Percentiles rank a stretch among this genome's conserved stretches.
phyloP scores from a whole-genome alignment of 2,797 vertebrate species.

The Taenioides sp. region DNA sequence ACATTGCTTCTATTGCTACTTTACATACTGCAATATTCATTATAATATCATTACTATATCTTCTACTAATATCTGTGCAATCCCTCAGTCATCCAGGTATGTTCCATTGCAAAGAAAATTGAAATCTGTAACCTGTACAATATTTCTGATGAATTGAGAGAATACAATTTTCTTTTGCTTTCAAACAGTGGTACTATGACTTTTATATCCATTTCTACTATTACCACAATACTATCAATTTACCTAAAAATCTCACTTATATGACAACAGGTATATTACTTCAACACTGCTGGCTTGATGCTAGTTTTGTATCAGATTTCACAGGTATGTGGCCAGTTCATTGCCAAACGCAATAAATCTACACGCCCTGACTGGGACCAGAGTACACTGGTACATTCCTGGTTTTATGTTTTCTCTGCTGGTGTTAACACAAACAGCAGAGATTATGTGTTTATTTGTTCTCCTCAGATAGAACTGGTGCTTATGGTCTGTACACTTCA shows the following conservation, averaged over 20 bases:
- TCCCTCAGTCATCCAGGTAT: too few species aligned
- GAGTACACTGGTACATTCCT: constrained; percentile 6
- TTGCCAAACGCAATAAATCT: constrained; percentile 41
- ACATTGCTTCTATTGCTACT: not conserved
- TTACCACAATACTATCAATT: not conserved
- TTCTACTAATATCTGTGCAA: too few species aligned
- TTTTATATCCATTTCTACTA: not conserved
- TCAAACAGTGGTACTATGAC: not conserved
- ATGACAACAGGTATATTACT: not conserved
- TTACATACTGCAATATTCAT: not conserved
- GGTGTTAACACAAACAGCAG: constrained; percentile 1
- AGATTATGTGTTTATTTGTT: constrained; percentile 13
- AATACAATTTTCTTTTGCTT: too few species aligned
- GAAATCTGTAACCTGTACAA: too few species aligned
- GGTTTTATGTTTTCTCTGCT: constrained; percentile 6
- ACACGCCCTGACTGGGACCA: constrained; percentile 30
- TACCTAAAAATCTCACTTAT: not conserved
- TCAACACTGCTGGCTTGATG: not conserved
- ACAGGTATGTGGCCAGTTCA: constrained; percentile 22
- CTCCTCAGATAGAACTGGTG: constrained; percentile 18
- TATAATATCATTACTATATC: too few species aligned
- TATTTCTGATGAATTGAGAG: too few species aligned
- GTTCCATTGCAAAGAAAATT: too few species aligned
- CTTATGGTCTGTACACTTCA: constrained; percentile 20
- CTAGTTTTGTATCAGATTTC: constrained; percentile 17